Evolutionary conservation across 2,888 invertebrate genomes (phyloP).

Genomic region (Ligdia adustata): DNA sequence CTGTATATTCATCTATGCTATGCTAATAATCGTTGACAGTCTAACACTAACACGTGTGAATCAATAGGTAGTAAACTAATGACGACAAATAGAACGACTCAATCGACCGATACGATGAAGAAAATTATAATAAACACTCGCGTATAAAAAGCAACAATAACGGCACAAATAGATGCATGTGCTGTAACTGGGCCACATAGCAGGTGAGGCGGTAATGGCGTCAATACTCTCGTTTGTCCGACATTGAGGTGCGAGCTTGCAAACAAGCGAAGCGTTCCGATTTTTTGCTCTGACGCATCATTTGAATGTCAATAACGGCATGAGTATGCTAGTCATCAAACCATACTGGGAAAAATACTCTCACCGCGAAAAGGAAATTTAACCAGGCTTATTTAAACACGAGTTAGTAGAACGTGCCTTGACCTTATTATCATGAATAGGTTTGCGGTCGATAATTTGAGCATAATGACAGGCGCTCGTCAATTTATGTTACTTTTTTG

Average conservation of each 20-base stretch:
- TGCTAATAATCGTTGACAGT: slow-evolving; percentile 31
- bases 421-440: slow-evolving; percentile 58
- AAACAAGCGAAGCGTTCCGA: slow-evolving; percentile 58
- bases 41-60: slow-evolving; percentile 28
- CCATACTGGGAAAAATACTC: slow-evolving; percentile 68
- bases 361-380: slow-evolving; percentile 68
- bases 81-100: slow-evolving; percentile 42
- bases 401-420: slow-evolving; percentile 60
- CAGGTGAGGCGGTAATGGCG: slow-evolving; percentile 59
- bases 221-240: slow-evolving; percentile 65
- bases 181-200: slow-evolving; percentile 56
- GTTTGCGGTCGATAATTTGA: slow-evolving; percentile 46
- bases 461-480: slow-evolving; percentile 44
- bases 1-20: slow-evolving; percentile 13
- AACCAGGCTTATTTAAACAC: slow-evolving; percentile 52
- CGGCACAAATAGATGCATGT: slow-evolving; percentile 57
- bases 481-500: slow-evolving; percentile 37
- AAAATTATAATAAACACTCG: slow-evolving; percentile 48
- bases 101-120: slow-evolving; percentile 42
- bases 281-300: slow-evolving; percentile 66
- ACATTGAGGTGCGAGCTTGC: slow-evolving; percentile 56
- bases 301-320: slow-evolving; percentile 73
- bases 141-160: slow-evolving; percentile 59
- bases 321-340: slow-evolving; percentile 59
- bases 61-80: slow-evolving; percentile 39